Evolutionary conservation across 2,888 invertebrate species (phyloP).

Genomic region (Eumacrocentrus americanus): DNA sequence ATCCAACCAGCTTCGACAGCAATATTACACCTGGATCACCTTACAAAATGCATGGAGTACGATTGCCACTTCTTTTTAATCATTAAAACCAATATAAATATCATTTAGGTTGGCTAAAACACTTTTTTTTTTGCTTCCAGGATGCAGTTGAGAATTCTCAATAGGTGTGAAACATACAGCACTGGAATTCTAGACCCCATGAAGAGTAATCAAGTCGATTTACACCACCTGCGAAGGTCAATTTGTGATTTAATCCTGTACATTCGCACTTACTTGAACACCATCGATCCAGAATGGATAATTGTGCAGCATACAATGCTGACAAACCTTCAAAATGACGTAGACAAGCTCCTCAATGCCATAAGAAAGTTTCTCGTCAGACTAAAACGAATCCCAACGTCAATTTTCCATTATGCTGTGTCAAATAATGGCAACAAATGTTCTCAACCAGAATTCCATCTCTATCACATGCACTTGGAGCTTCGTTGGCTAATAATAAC

Average conservation of each 20-base stretch:
- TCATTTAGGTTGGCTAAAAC: neutral
- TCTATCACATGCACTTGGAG: slow-evolving; percentile 63
- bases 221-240: slow-evolving; percentile 41
- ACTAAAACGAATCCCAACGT: slow-evolving; percentile 56
- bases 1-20: slow-evolving; percentile 43
- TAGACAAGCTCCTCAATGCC: slow-evolving; percentile 44
- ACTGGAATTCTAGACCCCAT: slow-evolving; percentile 11
- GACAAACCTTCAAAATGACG: slow-evolving; percentile 41
- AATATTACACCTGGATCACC: slow-evolving; percentile 48
- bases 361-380: slow-evolving; percentile 47
- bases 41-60: slow-evolving; percentile 50
- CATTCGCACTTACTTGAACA: slow-evolving; percentile 47
- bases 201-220: slow-evolving; percentile 38
- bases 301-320: neutral
- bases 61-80: slow-evolving; percentile 22
- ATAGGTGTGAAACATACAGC: slow-evolving; percentile 41
- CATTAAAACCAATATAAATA: neutral
- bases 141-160: slow-evolving; percentile 43
- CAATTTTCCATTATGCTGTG: slow-evolving; percentile 57
- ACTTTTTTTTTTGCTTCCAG: neutral
- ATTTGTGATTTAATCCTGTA: slow-evolving; percentile 48
- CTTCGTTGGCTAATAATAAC: slow-evolving; percentile 62
- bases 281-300: slow-evolving; percentile 34
- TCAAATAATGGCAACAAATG: slow-evolving; percentile 61
- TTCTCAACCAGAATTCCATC: slow-evolving; percentile 61